Percentiles rank a stretch among this genome's conserved stretches.
Evolutionary conservation across 2,888 invertebrate species (phyloP).

Genomic region (Nipponacmea schrenckii): DNA sequence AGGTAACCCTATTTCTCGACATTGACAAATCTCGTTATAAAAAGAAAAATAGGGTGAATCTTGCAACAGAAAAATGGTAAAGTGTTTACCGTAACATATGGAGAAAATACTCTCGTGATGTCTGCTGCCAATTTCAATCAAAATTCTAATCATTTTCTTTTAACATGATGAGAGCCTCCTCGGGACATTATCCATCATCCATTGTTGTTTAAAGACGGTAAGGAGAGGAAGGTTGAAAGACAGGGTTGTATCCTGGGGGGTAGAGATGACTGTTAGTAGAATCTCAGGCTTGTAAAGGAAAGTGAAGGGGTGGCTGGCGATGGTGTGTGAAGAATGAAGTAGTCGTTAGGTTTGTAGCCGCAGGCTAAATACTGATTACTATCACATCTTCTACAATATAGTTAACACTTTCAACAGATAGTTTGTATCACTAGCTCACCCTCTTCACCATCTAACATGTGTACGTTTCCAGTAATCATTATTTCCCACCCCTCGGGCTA

Average conservation of each 20-base stretch:
- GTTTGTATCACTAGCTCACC: too few relatives aligned
- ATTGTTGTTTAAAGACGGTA: not conserved
- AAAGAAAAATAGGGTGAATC: too few relatives aligned
- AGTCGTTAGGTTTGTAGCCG: not conserved
- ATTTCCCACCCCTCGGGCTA: too few relatives aligned
- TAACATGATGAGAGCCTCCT: not conserved
- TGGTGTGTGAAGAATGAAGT: not conserved
- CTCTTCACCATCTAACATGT: too few relatives aligned
- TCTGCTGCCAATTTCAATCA: conserved; percentile 1
- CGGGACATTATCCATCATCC: not conserved
- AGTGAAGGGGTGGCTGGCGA: too few relatives aligned
- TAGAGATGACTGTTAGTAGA: not conserved
- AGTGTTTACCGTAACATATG: not conserved
- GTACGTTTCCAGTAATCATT: too few relatives aligned
- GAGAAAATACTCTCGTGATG: not conserved
- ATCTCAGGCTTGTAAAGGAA: too few relatives aligned
- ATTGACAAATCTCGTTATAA: too few relatives aligned
- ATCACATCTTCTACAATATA: not conserved
- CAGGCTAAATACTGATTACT: not conserved
- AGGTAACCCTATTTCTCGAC: too few relatives aligned
- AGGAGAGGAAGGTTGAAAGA: not conserved
- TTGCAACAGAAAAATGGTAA: too few relatives aligned
- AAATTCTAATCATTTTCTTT: not conserved
- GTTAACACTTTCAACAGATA: too few relatives aligned
- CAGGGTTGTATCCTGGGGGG: not conserved